Evolutionary conservation across 1,140 invertebrate genomes (phyloP), one percentile per base, ranked within the genome.

Genomic region (Cryptotermes secundus): DNA sequence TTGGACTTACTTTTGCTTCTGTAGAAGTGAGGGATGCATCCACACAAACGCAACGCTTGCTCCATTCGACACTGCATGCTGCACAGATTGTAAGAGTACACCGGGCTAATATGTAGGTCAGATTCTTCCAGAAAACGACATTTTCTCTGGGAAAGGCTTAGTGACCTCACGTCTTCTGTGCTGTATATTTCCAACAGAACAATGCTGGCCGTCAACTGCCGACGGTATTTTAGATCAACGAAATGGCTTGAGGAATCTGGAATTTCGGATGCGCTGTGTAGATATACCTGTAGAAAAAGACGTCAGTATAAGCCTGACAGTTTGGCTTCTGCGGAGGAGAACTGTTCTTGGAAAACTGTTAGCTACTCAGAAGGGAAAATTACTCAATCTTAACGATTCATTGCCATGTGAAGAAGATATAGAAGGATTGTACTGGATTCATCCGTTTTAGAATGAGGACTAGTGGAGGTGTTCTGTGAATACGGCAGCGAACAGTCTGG

Each of bases 11-110:
- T 89, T 83, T 90, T 88, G 65, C 85, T 88, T 85, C 91, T 90
- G 83, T 93, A 93, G 86, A 94, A 94, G 88, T 94, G 92, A 0
- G 94, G 93, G 38, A 94, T 88, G 87, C 94, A 95, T 0, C 90
- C 88, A 86, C 94, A 95, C 35, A 93, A 90, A 84, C 90, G 88
- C 16, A 92, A 86, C 49, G 92, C 91, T 0, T 94, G 89, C 42
- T 90, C 88, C 85, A 93, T 90, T 24, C 94, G 90, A 83, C 94
- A 95, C 86, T 95, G 93, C 88, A 92, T 93, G 6, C 93, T 89
- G 86, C 94, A 95, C 84, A 94, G 88, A 0, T 91, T 92, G 86
- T 94, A 94, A 3, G 92, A 92, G 87, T 95, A 94, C 22, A 93
- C 92, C 0, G 93, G 90, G 84, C 91, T 93, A 80, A 93, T 92